A percentile compares a stretch with the other conserved stretches of the same genome.
These are phyloP conservation scores for Bedellia somnulentella DNA, from an alignment of 2,888 invertebrate genomes.

Conservation along the genomic window DNA sequence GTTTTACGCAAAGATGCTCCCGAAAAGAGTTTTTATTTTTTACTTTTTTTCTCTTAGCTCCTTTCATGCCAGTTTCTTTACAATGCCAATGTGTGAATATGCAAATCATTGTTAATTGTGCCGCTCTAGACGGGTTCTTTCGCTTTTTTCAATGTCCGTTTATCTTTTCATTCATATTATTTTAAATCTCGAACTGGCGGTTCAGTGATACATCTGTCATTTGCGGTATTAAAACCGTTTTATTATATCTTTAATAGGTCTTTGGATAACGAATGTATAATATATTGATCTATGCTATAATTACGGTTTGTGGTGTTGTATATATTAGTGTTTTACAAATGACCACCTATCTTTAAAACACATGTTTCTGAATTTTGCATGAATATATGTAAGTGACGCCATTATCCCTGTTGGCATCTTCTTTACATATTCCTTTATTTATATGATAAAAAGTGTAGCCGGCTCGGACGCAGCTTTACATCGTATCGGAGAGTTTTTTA, in stretches of 20 bases:
- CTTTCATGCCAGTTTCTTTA: constrained; percentile 23
- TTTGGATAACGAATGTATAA: too few relatives aligned
- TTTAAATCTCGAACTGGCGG: too few relatives aligned
- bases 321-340: too few relatives aligned
- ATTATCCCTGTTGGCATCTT: constrained; percentile 23
- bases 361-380: too few relatives aligned
- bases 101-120: constrained; percentile 48
- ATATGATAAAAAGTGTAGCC: constrained; percentile 40
- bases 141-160: constrained; percentile 19
- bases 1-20: constrained; percentile 45
- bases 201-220: constrained; percentile 50
- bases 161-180: constrained; percentile 6
- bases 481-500: constrained; percentile 43
- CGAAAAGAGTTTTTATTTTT: constrained; percentile 22
- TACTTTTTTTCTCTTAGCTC: constrained; percentile 18
- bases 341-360: too few relatives aligned
- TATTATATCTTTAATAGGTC: too few relatives aligned
- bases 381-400: too few relatives aligned
- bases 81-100: constrained; percentile 33
- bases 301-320: too few relatives aligned
- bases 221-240: constrained; percentile 34
- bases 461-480: constrained; percentile 43
- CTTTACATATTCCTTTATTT: constrained; percentile 36
- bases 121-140: constrained; percentile 17
- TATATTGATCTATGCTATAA: too few relatives aligned